Conservation (phyloP, 2,888 invertebrate species). For the Calliphora vomitoria region DNA sequence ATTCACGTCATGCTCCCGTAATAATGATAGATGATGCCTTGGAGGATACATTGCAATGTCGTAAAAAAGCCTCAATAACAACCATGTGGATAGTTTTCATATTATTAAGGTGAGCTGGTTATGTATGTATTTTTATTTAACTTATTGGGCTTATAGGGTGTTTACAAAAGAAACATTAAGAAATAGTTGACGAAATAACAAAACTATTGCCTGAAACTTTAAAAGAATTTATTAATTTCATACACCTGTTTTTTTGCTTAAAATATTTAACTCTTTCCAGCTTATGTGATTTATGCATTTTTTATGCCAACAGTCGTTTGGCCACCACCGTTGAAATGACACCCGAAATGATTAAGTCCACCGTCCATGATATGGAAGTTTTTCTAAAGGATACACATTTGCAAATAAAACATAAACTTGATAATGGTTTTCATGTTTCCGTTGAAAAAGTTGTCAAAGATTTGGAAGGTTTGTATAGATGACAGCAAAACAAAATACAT, state of each 20-base stretch:
- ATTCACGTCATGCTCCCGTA: slow-evolving; percentile 79
- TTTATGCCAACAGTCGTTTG: slow-evolving; percentile 88
- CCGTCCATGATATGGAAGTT: slow-evolving; percentile 87
- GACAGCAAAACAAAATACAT: not conserved
- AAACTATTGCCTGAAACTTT: not conserved
- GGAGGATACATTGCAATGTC: slow-evolving; percentile 82
- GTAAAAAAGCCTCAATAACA: slow-evolving; percentile 81
- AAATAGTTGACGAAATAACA: no score
- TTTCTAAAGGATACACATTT: slow-evolving; percentile 88
- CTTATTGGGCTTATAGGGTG: no score
- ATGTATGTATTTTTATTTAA: no score
- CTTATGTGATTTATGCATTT: slow-evolving; percentile 86
- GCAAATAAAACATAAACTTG: slow-evolving; percentile 87
- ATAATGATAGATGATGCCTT: slow-evolving; percentile 81
- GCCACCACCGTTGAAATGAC: slow-evolving; percentile 86
- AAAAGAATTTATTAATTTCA: not conserved
- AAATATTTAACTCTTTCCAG: slow-evolving; percentile 82
- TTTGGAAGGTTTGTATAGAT: slow-evolving; percentile 86
- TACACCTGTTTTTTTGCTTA: slow-evolving; percentile 13
- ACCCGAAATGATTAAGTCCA: slow-evolving; percentile 86
- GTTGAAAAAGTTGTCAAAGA: slow-evolving; percentile 87
- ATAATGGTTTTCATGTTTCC: slow-evolving; percentile 87
- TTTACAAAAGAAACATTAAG: not conserved
- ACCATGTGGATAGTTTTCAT: slow-evolving; percentile 83
- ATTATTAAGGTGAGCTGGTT: slow-evolving; percentile 80